A percentile compares a stretch with the other conserved stretches of the same genome.
phyloP scores from a whole-genome alignment of 2,888 invertebrate genomes.

The Ochropacha duplaris region DNA sequence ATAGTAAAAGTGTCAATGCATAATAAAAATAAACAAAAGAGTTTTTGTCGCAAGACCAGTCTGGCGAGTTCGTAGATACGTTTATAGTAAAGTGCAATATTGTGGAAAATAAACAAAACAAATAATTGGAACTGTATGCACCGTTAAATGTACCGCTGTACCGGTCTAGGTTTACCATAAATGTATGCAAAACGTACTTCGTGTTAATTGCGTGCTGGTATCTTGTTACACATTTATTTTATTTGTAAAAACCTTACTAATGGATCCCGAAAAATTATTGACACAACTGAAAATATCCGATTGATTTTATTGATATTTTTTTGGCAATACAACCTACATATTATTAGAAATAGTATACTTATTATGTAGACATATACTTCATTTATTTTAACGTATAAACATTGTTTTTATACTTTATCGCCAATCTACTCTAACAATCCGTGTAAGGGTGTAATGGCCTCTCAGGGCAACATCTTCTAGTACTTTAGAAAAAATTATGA shows the following conservation, averaged over 20 bases:
- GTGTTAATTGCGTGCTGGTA: background rate
- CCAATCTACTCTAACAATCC: too few species aligned
- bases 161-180: constrained; percentile 40
- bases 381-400: too few species aligned
- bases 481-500: too few species aligned
- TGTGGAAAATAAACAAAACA: constrained; percentile 52
- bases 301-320: too few species aligned
- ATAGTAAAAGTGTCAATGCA: constrained; percentile 14
- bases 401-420: too few species aligned
- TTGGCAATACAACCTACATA: background rate
- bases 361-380: too few species aligned
- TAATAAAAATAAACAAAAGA: background rate
- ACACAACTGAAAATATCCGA: too few species aligned
- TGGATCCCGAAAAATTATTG: too few species aligned
- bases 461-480: too few species aligned
- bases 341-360: too few species aligned
- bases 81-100: constrained; percentile 51
- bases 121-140: constrained; percentile 38
- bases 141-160: constrained; percentile 60
- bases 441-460: too few species aligned
- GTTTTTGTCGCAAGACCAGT: constrained; percentile 7
- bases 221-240: background rate
- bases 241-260: background rate
- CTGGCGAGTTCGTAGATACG: constrained; percentile 23
- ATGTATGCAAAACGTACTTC: background rate